Base-by-base conservation (phyloP, 2,797 vertebrate genomes). In the Geotrypetes seraphini region DNA sequence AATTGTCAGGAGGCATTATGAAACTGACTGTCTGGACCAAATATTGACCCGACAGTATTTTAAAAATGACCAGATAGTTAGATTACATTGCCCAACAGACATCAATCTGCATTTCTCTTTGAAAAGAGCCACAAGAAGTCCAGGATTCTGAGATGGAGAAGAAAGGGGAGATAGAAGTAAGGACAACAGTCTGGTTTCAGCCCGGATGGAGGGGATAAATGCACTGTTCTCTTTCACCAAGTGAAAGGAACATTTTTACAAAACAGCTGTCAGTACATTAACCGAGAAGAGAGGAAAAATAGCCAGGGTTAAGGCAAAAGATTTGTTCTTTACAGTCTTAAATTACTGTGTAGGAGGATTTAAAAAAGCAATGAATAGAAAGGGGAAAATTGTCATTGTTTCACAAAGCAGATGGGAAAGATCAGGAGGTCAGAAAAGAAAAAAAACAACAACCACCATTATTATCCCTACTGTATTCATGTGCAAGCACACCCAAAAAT, bases 391-490 rank as follows among this genome's bases (percentile, higher is more conserved):
- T 71, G 71, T 66, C 66, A 77, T 72, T 75, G 71, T 77, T 78
- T 75, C 75, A 73, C 73, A 65, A 75, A 75, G 73, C 70, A 74
- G 73, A 74, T 61, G 78, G 72, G 72, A 78, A 71, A 77, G 72
- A 79, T 79, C 73, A 81, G 68, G 66, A 66, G 73, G 76, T 76
- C 72, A 76, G 66, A 72, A 72, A 75, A 79, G 83, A 78, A n/a
- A n/a, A n/a, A n/a, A n/a, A n/a, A n/a, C n/a, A n/a, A n/a, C n/a
- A n/a, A n/a, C n/a, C n/a, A 71, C 72, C 69, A 77, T 78, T 69
- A 78, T 79, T 78, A 81, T 76, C 75, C 71, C 69, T 66, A 63
- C 63, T 78, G n/a, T n/a, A n/a, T n/a, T n/a, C n/a, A n/a, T n/a
- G n/a, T n/a, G n/a, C n/a, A n/a, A n/a, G n/a, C n/a, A n/a, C n/a